phyloP scores from a whole-genome alignment of 2,888 invertebrate species.

The Watsonalla binaria region DNA sequence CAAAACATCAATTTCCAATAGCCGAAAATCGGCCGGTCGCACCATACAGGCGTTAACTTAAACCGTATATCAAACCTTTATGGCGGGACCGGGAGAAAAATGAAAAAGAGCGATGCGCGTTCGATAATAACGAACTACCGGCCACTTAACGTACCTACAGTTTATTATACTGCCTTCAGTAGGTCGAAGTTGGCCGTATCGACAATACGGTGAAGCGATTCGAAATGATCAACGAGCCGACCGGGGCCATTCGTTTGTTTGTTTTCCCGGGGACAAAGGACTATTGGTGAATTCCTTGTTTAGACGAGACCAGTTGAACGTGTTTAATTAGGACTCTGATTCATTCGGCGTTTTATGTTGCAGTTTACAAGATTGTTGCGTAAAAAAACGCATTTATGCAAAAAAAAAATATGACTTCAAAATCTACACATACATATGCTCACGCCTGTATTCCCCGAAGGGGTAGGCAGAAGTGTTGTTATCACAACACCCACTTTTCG shows the following conservation, averaged over 20 bases:
- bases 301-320: background rate
- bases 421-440: no score
- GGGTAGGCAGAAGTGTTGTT: no score
- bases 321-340: background rate
- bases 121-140: constrained; percentile 68
- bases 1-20: no score
- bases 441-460: no score
- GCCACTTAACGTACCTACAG: constrained; percentile 55
- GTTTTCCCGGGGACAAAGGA: background rate
- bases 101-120: constrained; percentile 37
- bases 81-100: constrained; percentile 37
- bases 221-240: constrained; percentile 57
- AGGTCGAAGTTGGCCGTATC: constrained; percentile 37
- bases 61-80: constrained; percentile 54
- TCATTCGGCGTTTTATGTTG: background rate
- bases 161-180: constrained; percentile 9
- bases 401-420: no score
- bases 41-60: constrained; percentile 41
- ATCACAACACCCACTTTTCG: no score
- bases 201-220: constrained; percentile 45
- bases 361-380: no score
- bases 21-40: background rate
- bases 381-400: no score
- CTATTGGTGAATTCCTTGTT: background rate
- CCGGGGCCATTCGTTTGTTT: constrained; percentile 10